Conservation (phyloP, 2,888 invertebrate genomes). For the Pemphredon lugubris region DNA sequence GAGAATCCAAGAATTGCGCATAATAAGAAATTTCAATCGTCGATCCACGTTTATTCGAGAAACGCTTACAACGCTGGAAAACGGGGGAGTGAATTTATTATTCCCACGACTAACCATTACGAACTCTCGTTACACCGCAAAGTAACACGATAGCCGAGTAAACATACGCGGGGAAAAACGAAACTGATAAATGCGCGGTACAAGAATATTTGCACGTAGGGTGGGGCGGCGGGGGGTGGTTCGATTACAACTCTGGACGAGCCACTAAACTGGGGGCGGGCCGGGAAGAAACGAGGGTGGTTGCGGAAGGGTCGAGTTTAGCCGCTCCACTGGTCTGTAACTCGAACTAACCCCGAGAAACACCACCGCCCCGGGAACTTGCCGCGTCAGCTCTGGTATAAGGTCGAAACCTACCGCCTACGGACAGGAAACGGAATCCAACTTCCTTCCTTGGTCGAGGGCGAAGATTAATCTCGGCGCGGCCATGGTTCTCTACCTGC, state of each 20-base stretch:
- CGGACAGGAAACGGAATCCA: constrained; percentile 77
- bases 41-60: background rate
- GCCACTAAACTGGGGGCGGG: constrained; percentile 36
- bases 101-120: too few relatives aligned
- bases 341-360: constrained; percentile 76
- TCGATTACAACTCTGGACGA: constrained; percentile 51
- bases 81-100: background rate
- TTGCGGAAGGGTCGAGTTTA: constrained; percentile 74
- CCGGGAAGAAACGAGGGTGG: constrained; percentile 50
- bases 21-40: background rate
- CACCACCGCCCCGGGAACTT: constrained; percentile 72
- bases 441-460: constrained; percentile 75
- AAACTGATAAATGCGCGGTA: constrained; percentile 13
- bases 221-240: background rate
- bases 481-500: constrained; percentile 46
- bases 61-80: background rate
- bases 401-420: constrained; percentile 65
- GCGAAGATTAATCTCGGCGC: constrained; percentile 75
- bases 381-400: constrained; percentile 74
- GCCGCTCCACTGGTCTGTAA: constrained; percentile 79
- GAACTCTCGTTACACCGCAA: too few relatives aligned
- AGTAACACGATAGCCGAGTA: too few relatives aligned
- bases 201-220: constrained; percentile 24
- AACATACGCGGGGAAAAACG: background rate
- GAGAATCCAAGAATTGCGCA: too few relatives aligned